Evolutionary conservation across 2,113 vertebrate species (phyloP).

Genomic region (Arenaria interpres): DNA sequence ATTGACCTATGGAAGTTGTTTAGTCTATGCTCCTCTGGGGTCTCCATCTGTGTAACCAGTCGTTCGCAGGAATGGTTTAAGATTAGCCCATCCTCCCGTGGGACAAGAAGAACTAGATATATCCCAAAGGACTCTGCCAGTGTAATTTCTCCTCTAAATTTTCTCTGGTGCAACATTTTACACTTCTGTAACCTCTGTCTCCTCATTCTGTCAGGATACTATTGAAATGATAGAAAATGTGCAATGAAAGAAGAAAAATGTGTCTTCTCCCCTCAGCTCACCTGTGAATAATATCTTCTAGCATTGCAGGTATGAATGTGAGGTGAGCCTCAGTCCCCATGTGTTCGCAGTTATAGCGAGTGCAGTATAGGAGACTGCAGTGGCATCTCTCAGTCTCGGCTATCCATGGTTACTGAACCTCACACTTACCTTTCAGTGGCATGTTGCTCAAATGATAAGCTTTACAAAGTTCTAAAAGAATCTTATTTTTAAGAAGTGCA

Average conservation of each 20-base stretch:
- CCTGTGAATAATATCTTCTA: not conserved
- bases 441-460: not conserved
- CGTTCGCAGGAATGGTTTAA: not conserved
- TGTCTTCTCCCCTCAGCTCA: not conserved
- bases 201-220: not conserved
- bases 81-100: not conserved
- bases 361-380: not conserved
- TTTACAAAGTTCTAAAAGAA: slow-evolving; percentile 11
- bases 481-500: not conserved
- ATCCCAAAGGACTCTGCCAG: not conserved
- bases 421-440: not conserved
- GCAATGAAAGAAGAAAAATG: not conserved
- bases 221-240: not conserved
- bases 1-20: not conserved
- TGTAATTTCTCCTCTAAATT: not conserved
- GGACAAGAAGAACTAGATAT: not conserved
- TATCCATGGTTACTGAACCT: not conserved
- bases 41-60: not conserved
- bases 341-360: not conserved
- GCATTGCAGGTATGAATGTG: not conserved
- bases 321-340: not conserved
- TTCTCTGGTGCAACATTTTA: not conserved
- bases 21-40: not conserved
- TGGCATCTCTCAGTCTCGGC: not conserved
- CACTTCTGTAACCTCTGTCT: not conserved